phyloP scores from a whole-genome alignment of 2,113 vertebrate species.

The Callospermophilus lateralis region DNA sequence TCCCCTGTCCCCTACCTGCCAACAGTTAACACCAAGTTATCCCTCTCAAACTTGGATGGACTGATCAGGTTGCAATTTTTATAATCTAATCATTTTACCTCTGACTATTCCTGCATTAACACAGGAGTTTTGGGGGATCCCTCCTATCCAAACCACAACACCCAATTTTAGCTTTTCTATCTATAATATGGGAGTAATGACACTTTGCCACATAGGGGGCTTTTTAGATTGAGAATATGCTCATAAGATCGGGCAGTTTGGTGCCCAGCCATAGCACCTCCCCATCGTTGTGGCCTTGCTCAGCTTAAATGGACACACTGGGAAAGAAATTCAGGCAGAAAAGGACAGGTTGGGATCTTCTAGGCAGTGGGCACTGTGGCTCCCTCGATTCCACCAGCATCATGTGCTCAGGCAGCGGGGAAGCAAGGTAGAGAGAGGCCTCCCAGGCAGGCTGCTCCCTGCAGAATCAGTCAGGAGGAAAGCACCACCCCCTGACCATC shows the following conservation, averaged over 20 bases:
- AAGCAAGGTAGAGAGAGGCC: too few relatives aligned
- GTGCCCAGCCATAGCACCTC: background rate
- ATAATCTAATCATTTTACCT: too few relatives aligned
- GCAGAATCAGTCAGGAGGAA: background rate
- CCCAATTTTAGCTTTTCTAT: background rate
- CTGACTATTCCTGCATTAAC: too few relatives aligned
- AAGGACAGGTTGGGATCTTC: background rate
- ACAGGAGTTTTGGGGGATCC: too few relatives aligned
- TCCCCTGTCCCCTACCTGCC: too few relatives aligned
- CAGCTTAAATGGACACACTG: background rate
- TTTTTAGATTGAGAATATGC: background rate
- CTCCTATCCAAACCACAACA: too few relatives aligned
- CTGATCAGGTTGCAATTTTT: too few relatives aligned
- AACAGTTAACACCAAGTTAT: too few relatives aligned
- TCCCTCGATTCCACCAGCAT: background rate
- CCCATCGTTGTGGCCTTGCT: background rate
- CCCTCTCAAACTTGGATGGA: too few relatives aligned
- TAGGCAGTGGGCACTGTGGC: background rate
- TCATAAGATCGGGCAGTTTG: background rate
- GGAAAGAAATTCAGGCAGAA: background rate
- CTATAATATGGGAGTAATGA: background rate
- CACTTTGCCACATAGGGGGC: background rate
- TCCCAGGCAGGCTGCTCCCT: background rate
- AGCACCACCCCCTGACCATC: rapidly evolving
- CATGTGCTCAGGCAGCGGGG: too few relatives aligned